Conservation (phyloP, 2,797 vertebrate genomes). For the Tapera naevia region DNA sequence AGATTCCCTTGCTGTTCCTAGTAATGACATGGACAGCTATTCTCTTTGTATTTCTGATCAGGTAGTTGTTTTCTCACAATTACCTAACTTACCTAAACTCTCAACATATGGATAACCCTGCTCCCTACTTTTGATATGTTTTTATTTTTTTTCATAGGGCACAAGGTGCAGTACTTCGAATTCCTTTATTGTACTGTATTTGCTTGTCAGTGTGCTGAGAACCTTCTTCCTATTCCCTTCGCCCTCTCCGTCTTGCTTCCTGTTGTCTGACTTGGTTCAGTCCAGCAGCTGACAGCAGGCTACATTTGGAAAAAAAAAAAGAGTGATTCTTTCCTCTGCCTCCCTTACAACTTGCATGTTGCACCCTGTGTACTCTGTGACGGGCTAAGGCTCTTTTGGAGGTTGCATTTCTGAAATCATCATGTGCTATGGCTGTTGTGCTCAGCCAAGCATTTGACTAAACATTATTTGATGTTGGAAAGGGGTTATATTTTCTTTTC, state of each 20-base stretch:
- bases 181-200: fast-evolving
- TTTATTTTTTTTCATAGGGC: not conserved
- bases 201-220: not conserved
- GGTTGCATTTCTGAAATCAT: not conserved
- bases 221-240: not conserved
- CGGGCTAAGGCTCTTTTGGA: not conserved
- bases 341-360: not conserved
- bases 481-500: not conserved
- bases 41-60: not conserved
- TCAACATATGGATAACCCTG: not conserved
- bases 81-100: not conserved
- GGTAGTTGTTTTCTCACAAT: not conserved
- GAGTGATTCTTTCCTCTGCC: not conserved
- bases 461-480: not conserved
- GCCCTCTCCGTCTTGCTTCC: not conserved
- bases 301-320: not conserved
- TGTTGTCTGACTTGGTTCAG: not conserved
- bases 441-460: not conserved
- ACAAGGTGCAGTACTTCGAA: not conserved
- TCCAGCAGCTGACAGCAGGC: not conserved
- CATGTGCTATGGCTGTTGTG: not conserved
- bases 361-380: fast-evolving
- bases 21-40: not conserved
- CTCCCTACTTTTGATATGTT: not conserved
- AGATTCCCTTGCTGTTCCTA: not conserved